phyloP scores from a whole-genome alignment of 2,888 invertebrate species.

The Clostera curtula region DNA sequence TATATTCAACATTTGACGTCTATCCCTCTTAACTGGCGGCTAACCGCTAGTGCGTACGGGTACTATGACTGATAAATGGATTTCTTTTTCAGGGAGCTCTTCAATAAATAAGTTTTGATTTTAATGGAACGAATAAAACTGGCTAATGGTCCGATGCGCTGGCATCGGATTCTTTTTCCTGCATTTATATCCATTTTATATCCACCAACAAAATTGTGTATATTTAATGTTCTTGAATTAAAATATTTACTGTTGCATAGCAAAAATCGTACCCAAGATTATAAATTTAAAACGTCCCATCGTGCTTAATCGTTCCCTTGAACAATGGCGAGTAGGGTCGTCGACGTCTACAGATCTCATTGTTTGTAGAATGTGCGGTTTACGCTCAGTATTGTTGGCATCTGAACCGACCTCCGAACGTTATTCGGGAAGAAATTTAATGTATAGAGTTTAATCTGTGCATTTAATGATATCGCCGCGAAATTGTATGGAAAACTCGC shows the following conservation, averaged over 20 bases:
- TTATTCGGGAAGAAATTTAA: constrained; percentile 27
- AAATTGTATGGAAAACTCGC: constrained; percentile 8
- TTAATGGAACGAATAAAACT: too few species aligned
- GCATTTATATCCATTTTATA: too few species aligned
- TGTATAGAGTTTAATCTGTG: constrained; percentile 23
- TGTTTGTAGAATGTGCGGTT: constrained; percentile 32
- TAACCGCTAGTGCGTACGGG: too few species aligned
- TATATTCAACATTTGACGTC: too few species aligned
- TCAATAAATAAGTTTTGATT: too few species aligned
- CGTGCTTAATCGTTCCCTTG: constrained; percentile 24
- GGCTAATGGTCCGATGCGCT: too few species aligned
- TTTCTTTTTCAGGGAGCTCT: too few species aligned
- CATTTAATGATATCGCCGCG: constrained; percentile 17
- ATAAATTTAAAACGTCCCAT: constrained; percentile 24
- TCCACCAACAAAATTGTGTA: too few species aligned
- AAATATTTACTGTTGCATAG: neutral
- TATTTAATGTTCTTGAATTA: too few species aligned
- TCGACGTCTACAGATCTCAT: constrained; percentile 33
- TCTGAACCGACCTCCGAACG: constrained; percentile 24
- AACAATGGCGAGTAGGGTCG: constrained; percentile 34
- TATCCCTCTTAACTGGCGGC: too few species aligned
- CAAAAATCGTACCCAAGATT: constrained; percentile 11
- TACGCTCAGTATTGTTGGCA: constrained; percentile 28
- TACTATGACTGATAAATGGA: too few species aligned
- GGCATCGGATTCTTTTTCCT: too few species aligned